A percentile compares a stretch with the other conserved stretches of the same genome.
phyloP scores from a whole-genome alignment of 1,140 invertebrate species.

The Apis dorsata region DNA sequence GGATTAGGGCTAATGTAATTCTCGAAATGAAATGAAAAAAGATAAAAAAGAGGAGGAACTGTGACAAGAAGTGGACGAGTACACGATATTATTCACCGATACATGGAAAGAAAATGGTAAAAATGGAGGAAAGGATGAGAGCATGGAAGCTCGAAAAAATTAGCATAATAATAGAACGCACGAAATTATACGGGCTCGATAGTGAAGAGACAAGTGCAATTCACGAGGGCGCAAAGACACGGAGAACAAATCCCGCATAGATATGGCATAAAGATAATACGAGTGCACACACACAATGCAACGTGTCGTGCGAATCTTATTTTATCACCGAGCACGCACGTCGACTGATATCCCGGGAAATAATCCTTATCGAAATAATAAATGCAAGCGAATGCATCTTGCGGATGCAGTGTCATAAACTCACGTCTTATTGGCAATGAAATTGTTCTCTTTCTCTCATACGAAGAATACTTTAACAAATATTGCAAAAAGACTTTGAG shows the following conservation, averaged over 20 bases:
- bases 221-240: constrained; percentile 12
- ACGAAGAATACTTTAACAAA: not conserved
- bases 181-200: constrained; percentile 1
- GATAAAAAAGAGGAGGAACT: too few species aligned
- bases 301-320: constrained; percentile 9
- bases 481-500: not conserved
- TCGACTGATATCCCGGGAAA: not conserved
- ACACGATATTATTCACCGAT: not conserved
- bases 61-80: too few species aligned
- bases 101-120: too few species aligned
- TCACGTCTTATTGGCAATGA: not conserved
- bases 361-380: constrained; percentile 35
- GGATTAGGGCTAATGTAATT: too few species aligned
- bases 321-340: constrained; percentile 2
- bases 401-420: too few species aligned
- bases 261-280: constrained; percentile 35
- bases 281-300: constrained; percentile 14
- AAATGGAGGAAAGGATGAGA: not conserved
- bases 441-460: not conserved
- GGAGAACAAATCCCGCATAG: not conserved
- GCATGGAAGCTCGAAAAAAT: not conserved
- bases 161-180: not conserved
- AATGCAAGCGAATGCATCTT: not conserved
- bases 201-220: not conserved
- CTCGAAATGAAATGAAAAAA: too few species aligned